Percentiles rank a stretch among this genome's conserved stretches.
Conservation (phyloP, 2,888 invertebrate species). For the Drosophila atripex region DNA sequence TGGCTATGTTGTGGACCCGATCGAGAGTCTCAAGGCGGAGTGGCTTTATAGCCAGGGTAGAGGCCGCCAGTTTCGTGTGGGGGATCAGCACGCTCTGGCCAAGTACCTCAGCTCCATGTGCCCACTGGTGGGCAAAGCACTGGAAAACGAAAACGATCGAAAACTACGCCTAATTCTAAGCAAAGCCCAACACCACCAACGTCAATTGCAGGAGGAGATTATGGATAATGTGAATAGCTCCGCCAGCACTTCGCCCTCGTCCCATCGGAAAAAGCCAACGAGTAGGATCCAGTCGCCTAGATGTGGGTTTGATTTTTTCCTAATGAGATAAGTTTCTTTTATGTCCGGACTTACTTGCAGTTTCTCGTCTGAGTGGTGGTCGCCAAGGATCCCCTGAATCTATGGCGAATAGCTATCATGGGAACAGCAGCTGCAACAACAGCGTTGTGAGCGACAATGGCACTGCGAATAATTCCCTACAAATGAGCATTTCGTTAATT, state of each 20-base stretch:
- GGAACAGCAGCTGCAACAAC: conserved; percentile 81
- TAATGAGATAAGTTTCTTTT: background rate
- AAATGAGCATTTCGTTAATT: conserved; percentile 84
- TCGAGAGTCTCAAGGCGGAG: conserved; percentile 96
- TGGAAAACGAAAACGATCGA: conserved; percentile 94
- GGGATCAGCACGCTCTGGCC: conserved; percentile 92
- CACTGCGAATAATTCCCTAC: conserved; percentile 75
- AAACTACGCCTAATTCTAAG: conserved; percentile 93
- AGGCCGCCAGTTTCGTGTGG: conserved; percentile 93
- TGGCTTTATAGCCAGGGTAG: conserved; percentile 98
- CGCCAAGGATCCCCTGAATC: conserved; percentile 88
- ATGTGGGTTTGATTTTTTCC: conserved; percentile 70
- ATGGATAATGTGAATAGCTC: conserved; percentile 82
- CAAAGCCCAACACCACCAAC: conserved; percentile 96
- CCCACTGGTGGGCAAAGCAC: conserved; percentile 91
- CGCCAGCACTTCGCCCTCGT: conserved; percentile 83
- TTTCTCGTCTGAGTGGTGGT: conserved; percentile 83
- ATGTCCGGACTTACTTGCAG: conserved; percentile 56
- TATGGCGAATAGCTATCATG: conserved; percentile 89
- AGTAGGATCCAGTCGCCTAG: conserved; percentile 84
- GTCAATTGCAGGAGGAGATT: conserved; percentile 90
- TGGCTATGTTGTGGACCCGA: conserved; percentile 94
- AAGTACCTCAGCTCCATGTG: conserved; percentile 93
- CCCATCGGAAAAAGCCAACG: conserved; percentile 81
- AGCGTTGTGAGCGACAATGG: conserved; percentile 76